Percentiles rank a stretch among this genome's conserved stretches.
phyloP scores from a whole-genome alignment of 2,888 invertebrate genomes.

The Agapetus fuscipes region DNA sequence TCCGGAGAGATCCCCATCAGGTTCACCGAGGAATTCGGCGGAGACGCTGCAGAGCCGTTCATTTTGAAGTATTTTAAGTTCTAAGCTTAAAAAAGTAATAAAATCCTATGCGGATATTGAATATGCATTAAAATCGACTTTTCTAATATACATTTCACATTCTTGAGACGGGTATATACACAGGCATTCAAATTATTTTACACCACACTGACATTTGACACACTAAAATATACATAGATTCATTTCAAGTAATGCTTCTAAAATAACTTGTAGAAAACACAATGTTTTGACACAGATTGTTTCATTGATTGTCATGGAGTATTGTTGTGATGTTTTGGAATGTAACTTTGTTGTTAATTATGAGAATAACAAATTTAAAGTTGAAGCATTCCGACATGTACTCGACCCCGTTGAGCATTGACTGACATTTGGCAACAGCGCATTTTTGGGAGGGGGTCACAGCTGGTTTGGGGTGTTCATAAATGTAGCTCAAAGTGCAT shows the following conservation, averaged over 20 bases:
- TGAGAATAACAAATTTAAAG: constrained; percentile 11
- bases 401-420: constrained; percentile 9
- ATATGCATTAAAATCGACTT: neutral
- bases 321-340: too few species aligned
- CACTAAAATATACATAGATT: too few species aligned
- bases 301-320: too few species aligned
- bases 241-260: too few species aligned
- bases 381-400: constrained; percentile 9
- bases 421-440: constrained; percentile 18
- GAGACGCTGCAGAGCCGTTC: constrained; percentile 12
- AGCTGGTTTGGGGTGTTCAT: constrained; percentile 15
- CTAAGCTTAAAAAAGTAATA: neutral
- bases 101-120: constrained; percentile 1
- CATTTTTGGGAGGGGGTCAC: constrained; percentile 10
- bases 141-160: constrained; percentile 5
- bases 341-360: too few species aligned
- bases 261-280: too few species aligned
- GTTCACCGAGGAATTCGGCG: constrained; percentile 5
- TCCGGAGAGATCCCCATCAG: constrained; percentile 9
- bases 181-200: constrained; percentile 3
- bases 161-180: constrained; percentile 4
- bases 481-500: constrained; percentile 1
- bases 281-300: too few species aligned
- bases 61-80: constrained; percentile 2
- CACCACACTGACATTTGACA: too few species aligned